Percentiles rank a stretch among this genome's conserved stretches.
Evolutionary conservation across 2,888 invertebrate genomes (phyloP).

Genomic region (Andrena minutula): DNA sequence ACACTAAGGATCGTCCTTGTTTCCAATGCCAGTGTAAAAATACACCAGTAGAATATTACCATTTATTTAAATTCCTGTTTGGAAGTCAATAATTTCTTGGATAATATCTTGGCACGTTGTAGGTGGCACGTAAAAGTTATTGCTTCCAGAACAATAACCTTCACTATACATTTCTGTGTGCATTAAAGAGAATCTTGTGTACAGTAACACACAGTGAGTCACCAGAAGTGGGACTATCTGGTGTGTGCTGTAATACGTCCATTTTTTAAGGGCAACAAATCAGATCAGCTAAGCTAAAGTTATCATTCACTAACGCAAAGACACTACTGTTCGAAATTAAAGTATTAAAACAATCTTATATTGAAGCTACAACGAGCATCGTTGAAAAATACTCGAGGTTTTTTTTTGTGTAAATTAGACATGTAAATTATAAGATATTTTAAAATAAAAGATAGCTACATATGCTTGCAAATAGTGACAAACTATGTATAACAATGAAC

Average conservation of each 20-base stretch:
- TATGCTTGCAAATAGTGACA: slow-evolving; percentile 12
- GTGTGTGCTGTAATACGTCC: no score
- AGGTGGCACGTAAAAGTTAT: not conserved
- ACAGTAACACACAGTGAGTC: not conserved
- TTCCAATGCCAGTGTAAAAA: not conserved
- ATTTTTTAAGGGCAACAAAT: not conserved
- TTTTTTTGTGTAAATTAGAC: not conserved
- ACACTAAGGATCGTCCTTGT: slow-evolving; percentile 8
- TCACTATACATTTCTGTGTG: not conserved
- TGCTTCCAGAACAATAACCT: not conserved
- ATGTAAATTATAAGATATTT: not conserved
- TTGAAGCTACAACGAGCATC: not conserved
- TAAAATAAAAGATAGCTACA: not conserved
- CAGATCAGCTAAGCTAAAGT: not conserved
- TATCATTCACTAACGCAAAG: not conserved
- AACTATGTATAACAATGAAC: slow-evolving; percentile 63
- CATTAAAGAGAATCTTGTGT: not conserved
- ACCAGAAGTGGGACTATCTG: not conserved
- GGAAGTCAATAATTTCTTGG: not conserved
- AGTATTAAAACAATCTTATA: not conserved
- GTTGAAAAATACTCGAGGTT: not conserved
- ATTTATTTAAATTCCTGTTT: not conserved
- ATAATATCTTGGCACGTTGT: not conserved
- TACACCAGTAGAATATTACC: not conserved
- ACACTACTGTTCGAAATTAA: not conserved